Evolutionary conservation across 2,888 invertebrate species (phyloP).

Genomic region (Drosophila tripunctata): DNA sequence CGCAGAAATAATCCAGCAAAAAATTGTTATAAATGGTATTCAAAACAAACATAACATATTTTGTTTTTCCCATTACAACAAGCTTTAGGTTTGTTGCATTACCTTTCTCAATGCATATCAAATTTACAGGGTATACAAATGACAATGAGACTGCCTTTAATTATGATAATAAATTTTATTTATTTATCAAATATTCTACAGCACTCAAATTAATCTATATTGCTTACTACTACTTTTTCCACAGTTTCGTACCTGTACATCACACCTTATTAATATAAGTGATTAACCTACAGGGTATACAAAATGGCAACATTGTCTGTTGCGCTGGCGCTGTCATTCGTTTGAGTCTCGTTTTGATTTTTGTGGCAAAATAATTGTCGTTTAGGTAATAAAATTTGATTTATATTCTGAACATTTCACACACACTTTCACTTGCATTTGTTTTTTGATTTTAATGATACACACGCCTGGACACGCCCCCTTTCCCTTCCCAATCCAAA

Average conservation of each 20-base stretch:
- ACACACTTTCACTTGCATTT: conserved; percentile 49
- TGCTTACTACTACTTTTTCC: too few relatives aligned
- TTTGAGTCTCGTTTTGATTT: conserved; percentile 63
- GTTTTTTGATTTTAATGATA: conserved; percentile 55
- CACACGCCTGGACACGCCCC: conserved; percentile 19
- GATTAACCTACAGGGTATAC: conserved; percentile 16
- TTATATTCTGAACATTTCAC: conserved; percentile 54
- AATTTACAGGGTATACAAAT: too few relatives aligned
- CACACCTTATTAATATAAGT: background rate
- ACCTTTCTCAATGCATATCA: too few relatives aligned
- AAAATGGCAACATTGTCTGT: conserved; percentile 26
- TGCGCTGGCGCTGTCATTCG: conserved; percentile 42
- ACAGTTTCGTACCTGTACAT: background rate
- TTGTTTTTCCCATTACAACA: too few relatives aligned
- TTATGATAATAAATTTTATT: too few relatives aligned
- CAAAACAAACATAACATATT: too few relatives aligned
- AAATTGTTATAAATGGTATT: too few relatives aligned
- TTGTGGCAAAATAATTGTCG: conserved; percentile 71
- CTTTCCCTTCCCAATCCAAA: background rate
- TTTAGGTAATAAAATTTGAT: conserved; percentile 76
- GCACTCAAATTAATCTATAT: too few relatives aligned
- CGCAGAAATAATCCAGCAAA: too few relatives aligned
- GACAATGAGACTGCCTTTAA: too few relatives aligned
- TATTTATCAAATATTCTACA: too few relatives aligned
- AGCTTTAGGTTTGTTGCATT: too few relatives aligned